Percentiles rank a stretch among this genome's conserved stretches.
phyloP scores from a whole-genome alignment of 2,797 vertebrate species.

The Poeciliopsis turneri region DNA sequence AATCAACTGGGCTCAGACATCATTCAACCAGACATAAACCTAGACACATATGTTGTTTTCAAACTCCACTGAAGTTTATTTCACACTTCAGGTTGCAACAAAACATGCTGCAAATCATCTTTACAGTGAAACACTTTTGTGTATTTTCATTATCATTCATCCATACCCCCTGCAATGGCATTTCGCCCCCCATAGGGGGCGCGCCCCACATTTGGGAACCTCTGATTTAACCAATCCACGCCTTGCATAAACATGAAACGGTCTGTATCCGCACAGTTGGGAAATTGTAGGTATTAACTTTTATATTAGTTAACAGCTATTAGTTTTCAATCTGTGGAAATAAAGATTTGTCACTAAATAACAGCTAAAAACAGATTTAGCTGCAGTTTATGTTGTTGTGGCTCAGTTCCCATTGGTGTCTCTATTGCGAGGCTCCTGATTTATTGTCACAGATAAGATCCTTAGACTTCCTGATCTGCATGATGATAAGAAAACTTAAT shows the following conservation, averaged over 20 bases:
- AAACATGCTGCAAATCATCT: too few species aligned
- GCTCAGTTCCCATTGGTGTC: not conserved
- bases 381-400: not conserved
- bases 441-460: not conserved
- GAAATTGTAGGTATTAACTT: not conserved
- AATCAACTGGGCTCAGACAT: too few species aligned
- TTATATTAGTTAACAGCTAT: not conserved
- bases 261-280: not conserved
- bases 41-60: too few species aligned
- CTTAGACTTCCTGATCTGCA: not conserved
- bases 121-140: too few species aligned
- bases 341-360: constrained; percentile 7
- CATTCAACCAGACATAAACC: too few species aligned
- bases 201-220: too few species aligned
- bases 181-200: too few species aligned
- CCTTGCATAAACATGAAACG: not conserved
- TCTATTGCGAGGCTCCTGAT: not conserved
- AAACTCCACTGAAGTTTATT: too few species aligned
- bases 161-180: too few species aligned
- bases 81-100: too few species aligned
- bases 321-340: constrained; percentile 16
- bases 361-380: not conserved
- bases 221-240: not conserved
- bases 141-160: too few species aligned
- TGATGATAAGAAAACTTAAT: not conserved